Evolutionary conservation across 1,140 invertebrate species (phyloP).

Genomic region (Drosophila guanche): DNA sequence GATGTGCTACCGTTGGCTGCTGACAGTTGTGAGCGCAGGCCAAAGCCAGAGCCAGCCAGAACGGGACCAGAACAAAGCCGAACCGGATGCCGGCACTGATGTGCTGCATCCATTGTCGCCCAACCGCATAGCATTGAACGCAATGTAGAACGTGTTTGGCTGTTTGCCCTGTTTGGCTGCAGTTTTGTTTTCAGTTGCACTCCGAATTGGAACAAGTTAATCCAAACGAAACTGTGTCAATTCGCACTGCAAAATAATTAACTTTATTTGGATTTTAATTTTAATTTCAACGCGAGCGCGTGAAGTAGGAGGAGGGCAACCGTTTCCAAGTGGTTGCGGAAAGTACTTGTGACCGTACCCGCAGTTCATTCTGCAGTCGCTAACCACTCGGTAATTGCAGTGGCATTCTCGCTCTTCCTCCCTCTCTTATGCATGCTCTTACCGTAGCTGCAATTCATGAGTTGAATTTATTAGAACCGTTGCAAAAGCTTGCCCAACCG

Average conservation of each 20-base stretch:
- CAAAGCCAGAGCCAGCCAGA: neutral
- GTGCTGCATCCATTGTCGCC: constrained; percentile 36
- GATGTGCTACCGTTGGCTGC: neutral
- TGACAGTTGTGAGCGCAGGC: neutral
- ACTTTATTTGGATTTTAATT: constrained; percentile 42
- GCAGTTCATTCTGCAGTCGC: neutral
- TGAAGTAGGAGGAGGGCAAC: neutral
- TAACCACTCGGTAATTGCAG: constrained; percentile 56
- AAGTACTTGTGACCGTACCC: constrained; percentile 21
- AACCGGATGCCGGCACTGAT: constrained; percentile 34
- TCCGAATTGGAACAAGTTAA: constrained; percentile 23
- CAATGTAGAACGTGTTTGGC: constrained; percentile 37
- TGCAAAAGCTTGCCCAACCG: constrained; percentile 16
- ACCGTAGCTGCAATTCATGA: constrained; percentile 47
- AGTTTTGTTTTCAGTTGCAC: constrained; percentile 24
- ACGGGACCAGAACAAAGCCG: constrained; percentile 2
- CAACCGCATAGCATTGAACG: constrained; percentile 25
- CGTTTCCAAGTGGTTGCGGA: neutral
- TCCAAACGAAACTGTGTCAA: constrained; percentile 42
- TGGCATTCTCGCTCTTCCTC: constrained; percentile 15
- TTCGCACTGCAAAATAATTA: constrained; percentile 25
- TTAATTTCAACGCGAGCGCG: constrained; percentile 32
- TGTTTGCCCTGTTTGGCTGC: neutral
- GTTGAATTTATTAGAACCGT: constrained; percentile 63
- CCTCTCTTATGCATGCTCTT: constrained; percentile 1